phyloP scores from a whole-genome alignment of 2,888 invertebrate genomes.

The Agrotis segetum region DNA sequence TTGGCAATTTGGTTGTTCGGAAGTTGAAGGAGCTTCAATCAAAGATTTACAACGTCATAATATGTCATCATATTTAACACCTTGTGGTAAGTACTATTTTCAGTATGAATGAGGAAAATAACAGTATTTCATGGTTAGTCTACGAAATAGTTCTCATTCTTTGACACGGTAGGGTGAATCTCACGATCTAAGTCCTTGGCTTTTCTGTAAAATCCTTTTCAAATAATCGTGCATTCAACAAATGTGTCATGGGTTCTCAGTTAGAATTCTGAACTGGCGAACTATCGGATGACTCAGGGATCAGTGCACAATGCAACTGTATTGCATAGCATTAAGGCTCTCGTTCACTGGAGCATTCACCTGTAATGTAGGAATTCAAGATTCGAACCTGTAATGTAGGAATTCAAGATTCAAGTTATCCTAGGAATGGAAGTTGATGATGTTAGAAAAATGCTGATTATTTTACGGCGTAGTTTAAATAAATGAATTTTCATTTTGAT shows the following conservation, averaged over 20 bases:
- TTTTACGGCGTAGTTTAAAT: too few species aligned
- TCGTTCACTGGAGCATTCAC: not conserved
- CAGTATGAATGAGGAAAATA: not conserved
- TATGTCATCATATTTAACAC: too few species aligned
- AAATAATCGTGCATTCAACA: conserved; percentile 30
- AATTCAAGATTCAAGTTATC: too few species aligned
- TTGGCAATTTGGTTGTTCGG: not conserved
- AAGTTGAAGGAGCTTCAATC: not conserved
- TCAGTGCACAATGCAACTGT: conserved; percentile 47
- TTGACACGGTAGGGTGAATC: conserved; percentile 1
- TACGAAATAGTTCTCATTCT: not conserved
- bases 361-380: not conserved
- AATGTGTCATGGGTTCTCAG: conserved; percentile 24
- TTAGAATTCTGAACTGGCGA: conserved; percentile 30
- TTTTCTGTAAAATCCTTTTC: not conserved
- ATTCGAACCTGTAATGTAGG: not conserved
- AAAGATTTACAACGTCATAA: not conserved
- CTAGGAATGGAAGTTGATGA: too few species aligned
- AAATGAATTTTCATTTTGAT: too few species aligned
- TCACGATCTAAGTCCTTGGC: not conserved
- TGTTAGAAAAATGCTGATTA: too few species aligned
- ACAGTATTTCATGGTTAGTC: not conserved
- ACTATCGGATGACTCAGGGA: conserved; percentile 49
- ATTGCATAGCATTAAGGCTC: conserved; percentile 23
- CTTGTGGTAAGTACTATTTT: not conserved